These are phyloP conservation scores for Micrasema longulum DNA, from an alignment of 1,140 invertebrate genomes.

Conservation along the genomic window DNA sequence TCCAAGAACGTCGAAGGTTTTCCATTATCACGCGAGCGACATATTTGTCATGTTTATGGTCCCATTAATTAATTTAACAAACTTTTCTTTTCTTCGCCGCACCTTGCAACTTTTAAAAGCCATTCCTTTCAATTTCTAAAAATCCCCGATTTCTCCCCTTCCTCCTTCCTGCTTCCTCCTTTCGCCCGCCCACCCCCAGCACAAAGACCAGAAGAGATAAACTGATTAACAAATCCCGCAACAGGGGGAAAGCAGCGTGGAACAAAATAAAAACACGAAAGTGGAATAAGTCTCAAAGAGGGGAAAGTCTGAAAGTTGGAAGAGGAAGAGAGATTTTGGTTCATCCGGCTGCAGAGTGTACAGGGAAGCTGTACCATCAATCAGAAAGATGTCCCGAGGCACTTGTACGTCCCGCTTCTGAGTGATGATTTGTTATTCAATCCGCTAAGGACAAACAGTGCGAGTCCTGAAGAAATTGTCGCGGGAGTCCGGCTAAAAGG, in stretches of 20 bases:
- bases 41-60: no score
- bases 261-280: constrained; percentile 14
- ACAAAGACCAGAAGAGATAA: constrained; percentile 49
- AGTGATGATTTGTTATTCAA: constrained; percentile 50
- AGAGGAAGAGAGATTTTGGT: constrained; percentile 14
- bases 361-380: constrained; percentile 40
- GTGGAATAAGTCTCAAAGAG: constrained; percentile 21
- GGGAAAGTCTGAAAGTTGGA: background rate
- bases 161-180: background rate
- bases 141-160: constrained; percentile 29
- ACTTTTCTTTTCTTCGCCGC: constrained; percentile 4
- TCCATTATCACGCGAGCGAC: no score
- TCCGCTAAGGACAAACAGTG: constrained; percentile 35
- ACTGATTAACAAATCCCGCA: constrained; percentile 51
- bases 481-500: constrained; percentile 3
- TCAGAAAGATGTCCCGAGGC: constrained; percentile 44
- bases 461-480: constrained; percentile 8
- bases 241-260: constrained; percentile 8
- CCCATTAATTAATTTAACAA: constrained; percentile 18
- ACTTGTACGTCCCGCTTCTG: constrained; percentile 39
- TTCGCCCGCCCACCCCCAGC: background rate
- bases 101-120: constrained; percentile 34
- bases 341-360: constrained; percentile 1
- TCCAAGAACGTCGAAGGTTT: background rate
- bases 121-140: constrained; percentile 39